phyloP scores from a whole-genome alignment of 2,797 vertebrate species.

The Protonibea diacanthus region DNA sequence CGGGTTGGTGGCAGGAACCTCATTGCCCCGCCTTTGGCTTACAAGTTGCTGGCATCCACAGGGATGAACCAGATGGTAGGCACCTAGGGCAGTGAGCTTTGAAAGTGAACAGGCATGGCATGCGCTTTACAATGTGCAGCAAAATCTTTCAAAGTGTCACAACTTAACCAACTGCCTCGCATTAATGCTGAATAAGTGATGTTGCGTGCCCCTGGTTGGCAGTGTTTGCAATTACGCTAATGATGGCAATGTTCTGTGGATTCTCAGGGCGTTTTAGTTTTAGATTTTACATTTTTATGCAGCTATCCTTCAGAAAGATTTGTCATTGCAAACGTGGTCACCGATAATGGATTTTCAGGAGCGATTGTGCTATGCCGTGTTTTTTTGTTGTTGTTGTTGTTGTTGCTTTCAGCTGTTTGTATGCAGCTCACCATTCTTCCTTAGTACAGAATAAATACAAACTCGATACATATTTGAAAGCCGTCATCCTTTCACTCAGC shows the following conservation, averaged over 20 bases:
- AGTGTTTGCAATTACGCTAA: conserved; percentile 48
- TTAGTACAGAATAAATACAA: conserved; percentile 54
- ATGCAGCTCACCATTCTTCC: conserved; percentile 5
- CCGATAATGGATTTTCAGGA: conserved; percentile 17
- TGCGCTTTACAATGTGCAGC: conserved; percentile 45
- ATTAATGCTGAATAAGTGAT: conserved; percentile 52
- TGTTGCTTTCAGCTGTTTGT: conserved; percentile 36
- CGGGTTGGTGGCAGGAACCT: conserved; percentile 56
- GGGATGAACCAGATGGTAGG: conserved; percentile 63
- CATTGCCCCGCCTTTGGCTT: conserved; percentile 46
- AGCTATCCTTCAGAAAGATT: neutral
- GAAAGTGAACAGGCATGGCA: conserved; percentile 44
- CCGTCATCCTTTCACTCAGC: conserved; percentile 37
- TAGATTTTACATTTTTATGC: neutral
- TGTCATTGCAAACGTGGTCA: conserved; percentile 1
- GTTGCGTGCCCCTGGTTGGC: conserved; percentile 16
- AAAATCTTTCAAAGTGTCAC: conserved; percentile 51
- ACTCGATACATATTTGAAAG: conserved; percentile 47
- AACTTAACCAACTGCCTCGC: conserved; percentile 45
- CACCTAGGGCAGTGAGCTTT: conserved; percentile 52
- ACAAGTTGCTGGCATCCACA: conserved; percentile 40
- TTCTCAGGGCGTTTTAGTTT: neutral
- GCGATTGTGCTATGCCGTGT: neutral
- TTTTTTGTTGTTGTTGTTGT: neutral
- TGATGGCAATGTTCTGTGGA: conserved; percentile 15